Evolutionary conservation across 2,113 vertebrate species (phyloP).

Genomic region (Kobus ellipsiprymnus): DNA sequence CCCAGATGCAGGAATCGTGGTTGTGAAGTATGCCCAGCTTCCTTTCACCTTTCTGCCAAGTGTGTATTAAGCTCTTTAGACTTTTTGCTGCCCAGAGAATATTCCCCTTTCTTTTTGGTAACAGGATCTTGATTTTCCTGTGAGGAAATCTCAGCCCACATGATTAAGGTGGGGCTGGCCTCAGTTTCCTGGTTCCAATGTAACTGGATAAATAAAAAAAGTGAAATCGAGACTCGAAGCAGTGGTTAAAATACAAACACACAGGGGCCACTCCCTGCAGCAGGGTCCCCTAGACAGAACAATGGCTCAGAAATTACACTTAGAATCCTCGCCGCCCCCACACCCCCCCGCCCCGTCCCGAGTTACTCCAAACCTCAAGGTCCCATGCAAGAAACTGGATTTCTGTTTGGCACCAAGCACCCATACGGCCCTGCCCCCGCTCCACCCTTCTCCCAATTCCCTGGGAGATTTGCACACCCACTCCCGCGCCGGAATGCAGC

Average conservation of each 20-base stretch:
- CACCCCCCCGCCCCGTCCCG: neutral
- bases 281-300: slow-evolving; percentile 58
- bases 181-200: neutral
- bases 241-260: slow-evolving; percentile 75
- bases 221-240: slow-evolving; percentile 64
- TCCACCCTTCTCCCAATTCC: neutral
- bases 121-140: neutral
- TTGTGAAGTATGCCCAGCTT: neutral
- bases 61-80: neutral
- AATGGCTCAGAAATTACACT: slow-evolving; percentile 77
- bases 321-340: slow-evolving; percentile 17
- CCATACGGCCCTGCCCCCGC: neutral
- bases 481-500: slow-evolving; percentile 55
- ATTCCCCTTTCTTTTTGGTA: neutral
- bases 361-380: slow-evolving; percentile 53
- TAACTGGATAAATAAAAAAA: slow-evolving; percentile 70
- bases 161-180: neutral
- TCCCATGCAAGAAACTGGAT: slow-evolving; percentile 41
- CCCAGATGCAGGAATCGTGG: neutral
- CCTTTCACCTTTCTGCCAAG: neutral
- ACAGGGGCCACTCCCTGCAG: slow-evolving; percentile 60
- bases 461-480: neutral
- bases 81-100: neutral
- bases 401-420: slow-evolving; percentile 43
- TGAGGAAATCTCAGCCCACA: neutral